phyloP scores from a whole-genome alignment of 2,113 vertebrate genomes.

The Seriola aureovittata region DNA sequence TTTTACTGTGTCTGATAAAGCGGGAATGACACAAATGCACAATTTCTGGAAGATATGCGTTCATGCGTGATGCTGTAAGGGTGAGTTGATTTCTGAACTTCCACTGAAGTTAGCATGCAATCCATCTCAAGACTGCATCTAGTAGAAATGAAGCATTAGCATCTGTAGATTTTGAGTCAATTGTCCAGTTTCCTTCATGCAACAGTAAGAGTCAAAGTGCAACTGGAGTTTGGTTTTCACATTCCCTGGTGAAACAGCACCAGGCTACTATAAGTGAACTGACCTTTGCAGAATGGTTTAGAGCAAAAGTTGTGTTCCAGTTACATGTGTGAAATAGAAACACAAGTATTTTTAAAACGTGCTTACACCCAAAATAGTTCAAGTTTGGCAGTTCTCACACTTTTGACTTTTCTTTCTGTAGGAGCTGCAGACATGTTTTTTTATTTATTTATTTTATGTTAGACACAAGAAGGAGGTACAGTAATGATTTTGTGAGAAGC shows the following conservation, averaged over 20 bases:
- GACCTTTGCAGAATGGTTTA: neutral
- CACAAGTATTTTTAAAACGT: neutral
- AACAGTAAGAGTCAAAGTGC: neutral
- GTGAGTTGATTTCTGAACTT: too few relatives aligned
- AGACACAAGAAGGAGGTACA: neutral
- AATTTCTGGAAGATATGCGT: too few relatives aligned
- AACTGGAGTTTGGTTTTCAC: neutral
- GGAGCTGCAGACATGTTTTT: neutral
- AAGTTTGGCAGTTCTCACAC: constrained; percentile 16
- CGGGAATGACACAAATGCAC: too few relatives aligned
- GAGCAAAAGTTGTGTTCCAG: constrained; percentile 7
- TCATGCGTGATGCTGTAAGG: too few relatives aligned
- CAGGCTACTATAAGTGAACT: neutral
- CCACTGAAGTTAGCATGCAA: too few relatives aligned
- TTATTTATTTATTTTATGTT: neutral
- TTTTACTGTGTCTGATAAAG: too few relatives aligned
- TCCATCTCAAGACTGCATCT: too few relatives aligned
- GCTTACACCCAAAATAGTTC: constrained; percentile 10
- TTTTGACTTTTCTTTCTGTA: constrained; percentile 12
- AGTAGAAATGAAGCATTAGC: too few relatives aligned
- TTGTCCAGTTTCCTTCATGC: neutral
- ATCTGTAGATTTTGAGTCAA: neutral
- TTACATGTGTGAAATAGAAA: constrained; percentile 9
- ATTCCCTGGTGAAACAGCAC: neutral
- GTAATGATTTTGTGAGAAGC: neutral